Percentiles rank a stretch among this genome's conserved stretches.
Conservation (phyloP, 1,140 invertebrate species). For the Nilaparvata lugens region DNA sequence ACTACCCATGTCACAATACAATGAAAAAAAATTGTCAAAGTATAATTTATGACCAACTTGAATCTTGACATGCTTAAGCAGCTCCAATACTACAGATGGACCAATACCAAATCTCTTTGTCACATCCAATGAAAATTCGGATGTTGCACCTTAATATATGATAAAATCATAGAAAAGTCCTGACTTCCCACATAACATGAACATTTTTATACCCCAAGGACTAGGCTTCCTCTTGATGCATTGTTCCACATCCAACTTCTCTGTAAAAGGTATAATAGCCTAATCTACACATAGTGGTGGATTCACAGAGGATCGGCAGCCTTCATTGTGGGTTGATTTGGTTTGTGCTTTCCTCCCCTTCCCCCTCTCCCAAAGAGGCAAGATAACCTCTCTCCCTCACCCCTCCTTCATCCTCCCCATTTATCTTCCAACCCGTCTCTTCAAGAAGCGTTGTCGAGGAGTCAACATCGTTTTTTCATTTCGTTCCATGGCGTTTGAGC, state of each 20-base stretch:
- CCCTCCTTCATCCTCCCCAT: no score
- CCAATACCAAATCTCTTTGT: slow-evolving; percentile 23
- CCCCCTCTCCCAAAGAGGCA: no score
- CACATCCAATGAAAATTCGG: slow-evolving; percentile 21
- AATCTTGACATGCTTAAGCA: no score
- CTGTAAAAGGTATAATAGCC: background rate
- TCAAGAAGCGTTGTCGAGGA: no score
- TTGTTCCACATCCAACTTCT: slow-evolving; percentile 23
- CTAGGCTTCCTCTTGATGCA: slow-evolving; percentile 27
- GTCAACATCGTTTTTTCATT: no score
- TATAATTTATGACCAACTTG: slow-evolving; percentile 9
- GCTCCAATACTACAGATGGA: slow-evolving; percentile 21
- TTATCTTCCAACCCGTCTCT: no score
- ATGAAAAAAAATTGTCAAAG: slow-evolving; percentile 19
- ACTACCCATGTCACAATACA: no score
- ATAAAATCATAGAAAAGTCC: slow-evolving; percentile 27
- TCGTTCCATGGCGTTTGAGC: no score
- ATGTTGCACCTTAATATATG: slow-evolving; percentile 27
- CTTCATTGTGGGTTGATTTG: no score
- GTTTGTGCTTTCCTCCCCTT: no score
- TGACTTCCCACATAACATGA: slow-evolving; percentile 12
- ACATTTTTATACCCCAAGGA: slow-evolving; percentile 22
- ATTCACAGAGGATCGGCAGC: no score
- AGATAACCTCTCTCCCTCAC: no score
- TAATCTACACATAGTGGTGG: background rate